Percentiles rank a stretch among this genome's conserved stretches.
Conservation (phyloP, 2,888 invertebrate genomes). For the Cryptophagus acutangulus region DNA sequence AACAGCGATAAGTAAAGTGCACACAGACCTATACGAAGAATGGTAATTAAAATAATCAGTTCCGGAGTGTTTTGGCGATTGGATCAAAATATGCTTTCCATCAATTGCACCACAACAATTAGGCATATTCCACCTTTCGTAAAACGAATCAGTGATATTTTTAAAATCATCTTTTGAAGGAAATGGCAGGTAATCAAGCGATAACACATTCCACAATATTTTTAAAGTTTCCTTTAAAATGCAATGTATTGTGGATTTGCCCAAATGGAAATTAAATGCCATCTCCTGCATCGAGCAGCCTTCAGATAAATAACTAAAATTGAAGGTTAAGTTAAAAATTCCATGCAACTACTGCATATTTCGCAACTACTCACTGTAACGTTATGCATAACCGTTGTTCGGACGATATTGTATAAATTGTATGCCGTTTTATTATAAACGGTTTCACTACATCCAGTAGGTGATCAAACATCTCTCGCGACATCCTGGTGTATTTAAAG, state of each 20-base stretch:
- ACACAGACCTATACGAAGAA: no score
- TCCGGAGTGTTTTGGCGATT: slow-evolving; percentile 28
- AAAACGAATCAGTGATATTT: slow-evolving; percentile 14
- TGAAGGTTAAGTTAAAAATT: no score
- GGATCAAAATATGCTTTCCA: slow-evolving; percentile 33
- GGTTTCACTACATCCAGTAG: no score
- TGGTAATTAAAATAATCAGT: slow-evolving; percentile 34
- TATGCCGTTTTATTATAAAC: no score
- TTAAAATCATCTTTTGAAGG: slow-evolving; percentile 8
- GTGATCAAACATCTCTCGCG: no score
- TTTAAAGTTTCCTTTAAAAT: slow-evolving; percentile 25
- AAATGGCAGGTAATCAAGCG: slow-evolving; percentile 11
- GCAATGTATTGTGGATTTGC: slow-evolving; percentile 30
- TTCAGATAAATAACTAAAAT: slow-evolving; percentile 22
- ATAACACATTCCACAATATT: slow-evolving; percentile 27
- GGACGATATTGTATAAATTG: no score
- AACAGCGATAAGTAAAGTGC: no score
- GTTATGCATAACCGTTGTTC: no score
- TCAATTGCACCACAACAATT: slow-evolving; percentile 32
- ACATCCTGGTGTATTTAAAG: no score
- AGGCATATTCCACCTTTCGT: slow-evolving; percentile 23
- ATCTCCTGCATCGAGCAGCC: slow-evolving; percentile 23
- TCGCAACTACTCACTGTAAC: no score
- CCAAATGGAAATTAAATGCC: slow-evolving; percentile 20
- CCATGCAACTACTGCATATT: no score